Evolutionary conservation across 2,888 invertebrate genomes (phyloP), one percentile per base, ranked within the genome.

Genomic region (Rhamphomyia laevipes): DNA sequence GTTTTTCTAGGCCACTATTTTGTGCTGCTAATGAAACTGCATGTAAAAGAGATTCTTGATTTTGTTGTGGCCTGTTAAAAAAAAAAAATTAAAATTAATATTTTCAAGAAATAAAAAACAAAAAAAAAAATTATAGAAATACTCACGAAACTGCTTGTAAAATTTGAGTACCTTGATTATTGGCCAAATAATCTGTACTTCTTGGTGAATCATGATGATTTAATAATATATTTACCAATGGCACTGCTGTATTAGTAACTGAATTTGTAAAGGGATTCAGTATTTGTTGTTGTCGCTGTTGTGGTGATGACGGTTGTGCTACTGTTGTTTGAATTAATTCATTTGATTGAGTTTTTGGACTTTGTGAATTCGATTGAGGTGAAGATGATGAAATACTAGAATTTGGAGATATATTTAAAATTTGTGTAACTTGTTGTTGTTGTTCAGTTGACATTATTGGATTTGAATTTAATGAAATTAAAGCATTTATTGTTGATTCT

Each of bases 41-140:
- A 53, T 59, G 56, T 42, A 70, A 63, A 46, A 70, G 68, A 65
- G 70, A 68, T 67, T 70, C 70, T 27, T 27, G 23, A 27, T 27
- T 27, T 27, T 27, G 23, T 27, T 27, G 23, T 27, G 9, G 23
- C 7, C 23, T 27, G 7, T 9, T 17, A 13, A 35, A 27, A 27
- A 21, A 21, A 21, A 5, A 21, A 21, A 33, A 48, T n/a, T 23
- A 48, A 43, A 12, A 15, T 17, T 5, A 21, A 40, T 13, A 31
- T 16, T 40, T 17, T 23, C 5, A 30, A 35, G 3, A 41, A 17
- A 12, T 11, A 7, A 38, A 1, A 9, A 15, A 21, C 3, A 21
- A 21, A 21, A 21, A 4, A 21, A 4, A 21, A n/a, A 23, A 3
- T 12, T 12, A 38, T 37, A 23, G 11, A 11, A 31, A 44, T 13